phyloP scores from a whole-genome alignment of 2,113 vertebrate genomes.

The Glareola pratincola region DNA sequence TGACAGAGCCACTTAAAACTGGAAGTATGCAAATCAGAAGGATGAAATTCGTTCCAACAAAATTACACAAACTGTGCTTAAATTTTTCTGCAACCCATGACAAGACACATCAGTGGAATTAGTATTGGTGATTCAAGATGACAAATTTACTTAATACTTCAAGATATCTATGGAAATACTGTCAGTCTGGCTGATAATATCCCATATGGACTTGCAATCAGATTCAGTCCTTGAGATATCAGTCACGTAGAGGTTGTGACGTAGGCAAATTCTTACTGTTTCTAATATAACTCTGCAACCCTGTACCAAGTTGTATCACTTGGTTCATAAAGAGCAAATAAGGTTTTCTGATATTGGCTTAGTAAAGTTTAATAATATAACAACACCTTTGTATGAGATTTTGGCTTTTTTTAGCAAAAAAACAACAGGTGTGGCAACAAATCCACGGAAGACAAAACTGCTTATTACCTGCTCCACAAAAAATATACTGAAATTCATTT shows the following conservation, averaged over 20 bases:
- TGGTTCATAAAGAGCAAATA: background rate
- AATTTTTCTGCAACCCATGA: background rate
- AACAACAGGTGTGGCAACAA: background rate
- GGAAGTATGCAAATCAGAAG: background rate
- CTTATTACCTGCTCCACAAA: background rate
- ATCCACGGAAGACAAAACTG: background rate
- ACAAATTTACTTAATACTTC: background rate
- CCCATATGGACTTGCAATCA: background rate
- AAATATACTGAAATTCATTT: background rate
- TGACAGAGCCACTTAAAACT: conserved; percentile 19
- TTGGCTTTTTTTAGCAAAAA: background rate
- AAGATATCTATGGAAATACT: background rate
- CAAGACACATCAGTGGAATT: background rate
- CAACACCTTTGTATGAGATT: background rate
- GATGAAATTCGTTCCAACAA: background rate
- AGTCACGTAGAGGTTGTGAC: background rate
- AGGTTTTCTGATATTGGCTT: background rate
- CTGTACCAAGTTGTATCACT: background rate
- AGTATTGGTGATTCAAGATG: background rate
- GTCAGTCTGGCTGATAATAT: background rate
- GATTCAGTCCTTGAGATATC: background rate
- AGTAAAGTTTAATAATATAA: background rate
- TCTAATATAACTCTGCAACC: background rate
- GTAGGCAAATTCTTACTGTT: background rate
- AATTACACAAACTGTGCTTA: background rate